Conservation (phyloP, 1,140 invertebrate genomes). For the Drosophila paulistorum region DNA sequence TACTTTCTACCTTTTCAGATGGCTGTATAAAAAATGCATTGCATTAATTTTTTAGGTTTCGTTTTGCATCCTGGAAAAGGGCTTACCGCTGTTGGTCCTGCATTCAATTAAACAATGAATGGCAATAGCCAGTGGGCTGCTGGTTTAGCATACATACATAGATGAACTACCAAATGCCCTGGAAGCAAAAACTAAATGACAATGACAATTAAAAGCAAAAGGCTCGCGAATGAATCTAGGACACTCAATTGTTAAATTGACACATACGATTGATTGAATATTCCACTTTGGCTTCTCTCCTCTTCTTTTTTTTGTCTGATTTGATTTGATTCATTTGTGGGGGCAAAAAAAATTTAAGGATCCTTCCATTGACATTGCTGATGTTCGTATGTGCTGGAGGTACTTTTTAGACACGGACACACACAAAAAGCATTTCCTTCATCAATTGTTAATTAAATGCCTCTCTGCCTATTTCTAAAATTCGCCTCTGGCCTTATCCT, state of each 20-base stretch:
- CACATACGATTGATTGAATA: slow-evolving; percentile 8
- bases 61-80: no score
- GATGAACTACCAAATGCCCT: neutral
- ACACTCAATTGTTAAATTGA: slow-evolving; percentile 7
- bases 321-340: neutral
- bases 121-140: neutral
- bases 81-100: neutral
- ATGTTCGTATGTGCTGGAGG: slow-evolving; percentile 17
- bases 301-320: neutral
- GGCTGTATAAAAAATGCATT: neutral
- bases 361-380: slow-evolving; percentile 2
- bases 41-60: neutral
- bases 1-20: neutral
- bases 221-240: neutral
- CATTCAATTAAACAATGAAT: neutral
- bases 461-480: slow-evolving; percentile 23
- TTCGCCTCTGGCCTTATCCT: neutral
- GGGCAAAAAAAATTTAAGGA: neutral
- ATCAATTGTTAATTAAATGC: slow-evolving; percentile 63
- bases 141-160: neutral
- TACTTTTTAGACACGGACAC: slow-evolving; percentile 11
- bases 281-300: neutral
- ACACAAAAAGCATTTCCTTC: slow-evolving; percentile 12
- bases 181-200: slow-evolving; percentile 1
- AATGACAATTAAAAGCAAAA: neutral